phyloP scores from a whole-genome alignment of 2,888 invertebrate genomes.

The Eulithis testata region DNA sequence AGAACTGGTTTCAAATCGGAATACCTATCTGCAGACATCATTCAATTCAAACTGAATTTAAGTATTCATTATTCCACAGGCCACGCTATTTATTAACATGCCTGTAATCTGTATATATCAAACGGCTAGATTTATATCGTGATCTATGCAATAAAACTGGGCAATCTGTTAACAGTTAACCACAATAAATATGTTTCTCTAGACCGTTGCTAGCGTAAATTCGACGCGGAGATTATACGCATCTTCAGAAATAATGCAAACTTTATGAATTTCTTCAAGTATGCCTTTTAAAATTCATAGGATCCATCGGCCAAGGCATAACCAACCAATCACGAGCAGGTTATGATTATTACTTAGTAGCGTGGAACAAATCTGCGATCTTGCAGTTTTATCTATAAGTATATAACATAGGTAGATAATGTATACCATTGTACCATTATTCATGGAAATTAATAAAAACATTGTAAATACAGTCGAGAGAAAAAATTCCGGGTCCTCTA shows the following conservation, averaged over 20 bases:
- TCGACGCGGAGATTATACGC: conserved; percentile 3
- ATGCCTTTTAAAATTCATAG: not conserved
- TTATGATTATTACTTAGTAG: too few relatives aligned
- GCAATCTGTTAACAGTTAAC: conserved; percentile 20
- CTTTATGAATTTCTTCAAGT: not conserved
- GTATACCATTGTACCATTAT: conserved; percentile 14
- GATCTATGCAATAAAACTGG: conserved; percentile 22
- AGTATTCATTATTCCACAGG: conserved; percentile 33
- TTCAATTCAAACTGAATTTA: too few relatives aligned
- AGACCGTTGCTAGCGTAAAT: conserved; percentile 10
- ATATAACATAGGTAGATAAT: not conserved
- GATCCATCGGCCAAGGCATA: not conserved
- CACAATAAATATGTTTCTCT: conserved; percentile 13
- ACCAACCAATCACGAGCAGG: not conserved
- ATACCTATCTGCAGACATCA: conserved; percentile 27
- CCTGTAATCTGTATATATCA: conserved; percentile 12
- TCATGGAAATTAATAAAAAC: conserved; percentile 14
- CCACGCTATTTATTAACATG: conserved; percentile 34
- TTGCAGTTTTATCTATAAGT: not conserved
- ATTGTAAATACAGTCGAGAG: conserved; percentile 2
- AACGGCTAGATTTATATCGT: conserved; percentile 19
- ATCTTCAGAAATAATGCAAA: conserved; percentile 8
- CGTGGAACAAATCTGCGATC: not conserved
- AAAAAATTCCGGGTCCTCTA: too few relatives aligned
- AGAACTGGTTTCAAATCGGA: conserved; percentile 41